phyloP scores from a whole-genome alignment of 2,797 vertebrate species.

The Cyclura pinguis region DNA sequence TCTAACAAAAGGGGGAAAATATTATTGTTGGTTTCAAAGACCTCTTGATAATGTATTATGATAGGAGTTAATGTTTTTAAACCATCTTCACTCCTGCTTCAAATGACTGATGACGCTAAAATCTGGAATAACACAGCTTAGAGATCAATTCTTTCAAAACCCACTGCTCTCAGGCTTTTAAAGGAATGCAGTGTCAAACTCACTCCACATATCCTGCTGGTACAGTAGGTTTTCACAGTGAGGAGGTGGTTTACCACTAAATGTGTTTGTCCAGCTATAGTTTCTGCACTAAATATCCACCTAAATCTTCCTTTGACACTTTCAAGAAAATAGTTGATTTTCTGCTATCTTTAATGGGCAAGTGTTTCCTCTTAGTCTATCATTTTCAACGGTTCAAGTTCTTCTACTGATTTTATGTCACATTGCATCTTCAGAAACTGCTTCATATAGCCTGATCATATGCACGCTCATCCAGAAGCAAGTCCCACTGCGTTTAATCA shows the following conservation, averaged over 20 bases:
- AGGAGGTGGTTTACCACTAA: constrained; percentile 57
- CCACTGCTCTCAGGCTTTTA: constrained; percentile 41
- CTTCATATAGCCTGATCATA: constrained; percentile 44
- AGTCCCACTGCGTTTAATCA: not conserved
- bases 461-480: not conserved
- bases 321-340: constrained; percentile 68
- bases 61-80: constrained; percentile 57
- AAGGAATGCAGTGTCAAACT: constrained; percentile 55
- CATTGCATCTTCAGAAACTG: constrained; percentile 44
- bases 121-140: constrained; percentile 48
- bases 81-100: constrained; percentile 47
- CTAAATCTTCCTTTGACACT: constrained; percentile 43
- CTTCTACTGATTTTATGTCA: constrained; percentile 42
- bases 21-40: constrained; percentile 33
- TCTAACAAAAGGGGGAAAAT: constrained; percentile 27
- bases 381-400: constrained; percentile 50
- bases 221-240: constrained; percentile 65
- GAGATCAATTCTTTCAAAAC: constrained; percentile 58
- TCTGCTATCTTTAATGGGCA: constrained; percentile 21
- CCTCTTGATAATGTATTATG: constrained; percentile 29
- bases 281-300: constrained; percentile 63
- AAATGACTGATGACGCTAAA: constrained; percentile 56
- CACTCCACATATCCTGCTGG: constrained; percentile 59
- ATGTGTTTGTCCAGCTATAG: constrained; percentile 58
- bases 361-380: constrained; percentile 30